phyloP scores from a whole-genome alignment of 2,113 vertebrate species.

The Anas platyrhynchos region DNA sequence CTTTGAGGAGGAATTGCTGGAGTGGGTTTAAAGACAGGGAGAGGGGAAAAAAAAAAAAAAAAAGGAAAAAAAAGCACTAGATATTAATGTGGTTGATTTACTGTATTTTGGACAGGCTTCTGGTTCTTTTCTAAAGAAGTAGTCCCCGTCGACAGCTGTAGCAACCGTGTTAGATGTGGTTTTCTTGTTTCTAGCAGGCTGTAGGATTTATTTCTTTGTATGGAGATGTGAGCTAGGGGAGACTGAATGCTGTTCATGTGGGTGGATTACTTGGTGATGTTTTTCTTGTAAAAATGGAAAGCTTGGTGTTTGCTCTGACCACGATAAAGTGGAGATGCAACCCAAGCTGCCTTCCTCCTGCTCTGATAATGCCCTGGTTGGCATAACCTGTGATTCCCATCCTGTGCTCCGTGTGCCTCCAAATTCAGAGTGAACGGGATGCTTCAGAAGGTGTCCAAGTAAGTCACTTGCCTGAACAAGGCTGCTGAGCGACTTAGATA shows the following conservation, averaged over 20 bases:
- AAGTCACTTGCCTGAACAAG: background rate
- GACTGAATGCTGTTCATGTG: background rate
- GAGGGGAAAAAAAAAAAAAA: background rate
- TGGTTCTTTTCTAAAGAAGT: background rate
- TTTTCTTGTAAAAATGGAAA: background rate
- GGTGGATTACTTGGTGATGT: background rate
- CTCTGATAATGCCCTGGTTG: background rate
- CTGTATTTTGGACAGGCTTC: background rate
- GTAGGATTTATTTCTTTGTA: background rate
- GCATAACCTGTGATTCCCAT: background rate
- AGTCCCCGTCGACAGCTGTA: background rate
- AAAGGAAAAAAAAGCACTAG: background rate
- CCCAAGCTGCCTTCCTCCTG: background rate
- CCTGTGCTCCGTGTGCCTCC: accelerated
- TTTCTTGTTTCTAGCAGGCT: background rate
- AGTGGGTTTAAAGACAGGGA: background rate
- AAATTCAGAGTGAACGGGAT: background rate
- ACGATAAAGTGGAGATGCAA: background rate
- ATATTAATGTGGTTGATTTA: background rate
- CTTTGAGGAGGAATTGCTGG: background rate
- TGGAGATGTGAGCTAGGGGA: background rate
- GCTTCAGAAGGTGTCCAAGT: background rate
- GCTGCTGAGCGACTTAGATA: background rate
- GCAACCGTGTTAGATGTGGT: background rate
- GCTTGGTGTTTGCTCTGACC: background rate